These are phyloP conservation scores for Hartigia nigra DNA, from an alignment of 2,888 invertebrate genomes.

Conservation along the genomic window DNA sequence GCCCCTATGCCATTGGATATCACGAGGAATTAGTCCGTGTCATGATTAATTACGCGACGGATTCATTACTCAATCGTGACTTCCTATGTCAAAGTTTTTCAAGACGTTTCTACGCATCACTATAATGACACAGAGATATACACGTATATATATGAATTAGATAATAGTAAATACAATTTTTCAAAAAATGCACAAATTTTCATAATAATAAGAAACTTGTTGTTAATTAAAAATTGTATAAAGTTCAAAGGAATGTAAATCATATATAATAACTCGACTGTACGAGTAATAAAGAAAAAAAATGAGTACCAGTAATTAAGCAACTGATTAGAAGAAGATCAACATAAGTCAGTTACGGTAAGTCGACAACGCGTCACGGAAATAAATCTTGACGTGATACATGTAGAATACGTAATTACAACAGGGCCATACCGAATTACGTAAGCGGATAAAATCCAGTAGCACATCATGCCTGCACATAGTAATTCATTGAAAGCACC, in stretches of 20 bases:
- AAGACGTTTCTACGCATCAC: neutral
- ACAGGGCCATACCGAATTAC: neutral
- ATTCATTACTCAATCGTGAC: slow-evolving; percentile 13
- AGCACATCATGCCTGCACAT: neutral
- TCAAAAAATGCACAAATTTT: no score
- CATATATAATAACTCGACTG: neutral
- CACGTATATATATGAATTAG: no score
- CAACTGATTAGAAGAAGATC: neutral
- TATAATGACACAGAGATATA: neutral
- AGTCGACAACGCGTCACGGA: neutral
- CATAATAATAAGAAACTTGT: neutral
- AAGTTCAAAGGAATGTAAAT: neutral
- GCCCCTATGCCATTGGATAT: slow-evolving; percentile 24
- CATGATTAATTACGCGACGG: slow-evolving; percentile 38
- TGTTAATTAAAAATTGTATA: neutral
- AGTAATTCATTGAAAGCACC: neutral
- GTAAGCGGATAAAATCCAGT: neutral
- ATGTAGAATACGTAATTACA: neutral
- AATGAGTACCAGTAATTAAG: neutral
- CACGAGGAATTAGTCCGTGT: slow-evolving; percentile 24
- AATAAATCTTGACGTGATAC: neutral
- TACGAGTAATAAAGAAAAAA: neutral
- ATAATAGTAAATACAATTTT: no score
- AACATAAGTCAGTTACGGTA: neutral
- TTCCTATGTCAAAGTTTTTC: neutral